Evolutionary conservation across 2,888 invertebrate genomes (phyloP).

Genomic region (Philonicus albiceps): DNA sequence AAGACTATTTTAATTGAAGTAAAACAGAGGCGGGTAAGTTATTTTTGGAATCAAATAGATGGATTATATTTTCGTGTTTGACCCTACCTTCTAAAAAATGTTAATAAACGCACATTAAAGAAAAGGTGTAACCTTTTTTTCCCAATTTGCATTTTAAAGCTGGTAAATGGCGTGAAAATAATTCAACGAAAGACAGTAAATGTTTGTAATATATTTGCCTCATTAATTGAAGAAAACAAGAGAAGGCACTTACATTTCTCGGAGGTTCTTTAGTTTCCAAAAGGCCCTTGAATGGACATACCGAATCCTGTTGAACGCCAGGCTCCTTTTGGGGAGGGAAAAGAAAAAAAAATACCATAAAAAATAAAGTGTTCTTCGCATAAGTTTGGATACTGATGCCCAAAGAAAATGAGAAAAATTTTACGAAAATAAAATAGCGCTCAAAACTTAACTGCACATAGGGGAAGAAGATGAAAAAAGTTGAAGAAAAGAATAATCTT

Average conservation of each 20-base stretch:
- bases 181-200: neutral
- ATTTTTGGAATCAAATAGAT: neutral
- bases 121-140: neutral
- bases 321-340: conserved; percentile 53
- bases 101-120: neutral
- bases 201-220: neutral
- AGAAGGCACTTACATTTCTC: conserved; percentile 65
- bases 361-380: neutral
- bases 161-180: neutral
- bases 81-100: neutral
- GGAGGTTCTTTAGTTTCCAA: conserved; percentile 60
- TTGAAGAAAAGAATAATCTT: neutral
- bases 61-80: neutral
- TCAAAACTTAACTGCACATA: neutral
- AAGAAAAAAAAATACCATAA: neutral
- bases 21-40: neutral
- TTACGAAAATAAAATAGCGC: neutral
- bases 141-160: neutral
- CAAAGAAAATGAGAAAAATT: neutral
- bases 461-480: neutral
- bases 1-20: neutral
- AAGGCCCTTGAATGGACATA: conserved; percentile 64
- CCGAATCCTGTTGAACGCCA: conserved; percentile 62
- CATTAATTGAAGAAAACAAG: conserved; percentile 35
- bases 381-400: neutral